phyloP scores from a whole-genome alignment of 2,113 vertebrate species.

The Rhipidura dahli region DNA sequence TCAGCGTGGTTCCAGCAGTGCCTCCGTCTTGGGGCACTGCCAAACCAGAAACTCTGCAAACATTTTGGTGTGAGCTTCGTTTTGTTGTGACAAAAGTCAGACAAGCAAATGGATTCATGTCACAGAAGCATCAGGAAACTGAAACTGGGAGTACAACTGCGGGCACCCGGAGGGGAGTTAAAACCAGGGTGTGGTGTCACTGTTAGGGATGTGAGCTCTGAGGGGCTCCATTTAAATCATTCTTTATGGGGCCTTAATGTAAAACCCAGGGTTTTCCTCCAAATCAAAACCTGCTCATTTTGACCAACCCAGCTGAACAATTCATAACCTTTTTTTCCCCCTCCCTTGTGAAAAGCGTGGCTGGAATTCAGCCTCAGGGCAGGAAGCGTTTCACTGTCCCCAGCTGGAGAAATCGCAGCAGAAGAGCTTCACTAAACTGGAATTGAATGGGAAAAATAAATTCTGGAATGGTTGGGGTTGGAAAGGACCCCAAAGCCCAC shows the following conservation, averaged over 20 bases:
- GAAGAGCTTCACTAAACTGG: neutral
- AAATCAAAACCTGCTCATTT: neutral
- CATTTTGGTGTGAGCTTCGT: rapidly evolving
- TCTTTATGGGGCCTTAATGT: neutral
- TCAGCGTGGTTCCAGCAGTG: rapidly evolving
- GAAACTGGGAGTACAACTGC: neutral
- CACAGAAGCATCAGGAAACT: neutral
- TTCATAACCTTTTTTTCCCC: rapidly evolving
- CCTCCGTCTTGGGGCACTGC: neutral
- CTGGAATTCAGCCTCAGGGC: neutral
- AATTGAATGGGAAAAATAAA: neutral
- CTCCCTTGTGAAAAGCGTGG: neutral
- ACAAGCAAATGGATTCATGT: neutral
- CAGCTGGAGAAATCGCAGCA: neutral
- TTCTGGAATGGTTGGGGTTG: too few species aligned
- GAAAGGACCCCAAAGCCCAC: rapidly evolving
- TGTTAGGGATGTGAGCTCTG: rapidly evolving
- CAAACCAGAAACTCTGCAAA: neutral
- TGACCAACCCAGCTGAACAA: neutral
- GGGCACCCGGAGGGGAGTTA: neutral
- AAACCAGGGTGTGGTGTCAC: neutral
- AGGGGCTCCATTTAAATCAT: rapidly evolving
- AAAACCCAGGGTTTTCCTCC: neutral
- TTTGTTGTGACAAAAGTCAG: neutral
- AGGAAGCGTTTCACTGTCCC: neutral